Conservation (phyloP, 2,888 invertebrate species). For the Bombyx huttoni region DNA sequence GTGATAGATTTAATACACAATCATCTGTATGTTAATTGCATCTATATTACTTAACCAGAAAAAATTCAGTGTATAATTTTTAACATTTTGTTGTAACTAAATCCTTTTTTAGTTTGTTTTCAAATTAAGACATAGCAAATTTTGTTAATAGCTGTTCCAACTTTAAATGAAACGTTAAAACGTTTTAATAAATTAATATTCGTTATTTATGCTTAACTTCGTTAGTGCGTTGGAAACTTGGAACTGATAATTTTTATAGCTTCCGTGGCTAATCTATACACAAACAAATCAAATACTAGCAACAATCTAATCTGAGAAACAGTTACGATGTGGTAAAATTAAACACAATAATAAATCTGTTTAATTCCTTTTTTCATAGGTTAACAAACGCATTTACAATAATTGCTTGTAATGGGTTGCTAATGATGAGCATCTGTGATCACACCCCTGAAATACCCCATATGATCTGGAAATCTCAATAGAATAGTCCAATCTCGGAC, state of each 20-base stretch:
- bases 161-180: no score
- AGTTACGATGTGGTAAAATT: not conserved
- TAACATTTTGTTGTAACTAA: not conserved
- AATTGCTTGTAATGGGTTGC: no score
- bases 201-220: not conserved
- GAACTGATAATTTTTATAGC: not conserved
- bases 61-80: not conserved
- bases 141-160: no score
- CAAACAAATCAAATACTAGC: not conserved
- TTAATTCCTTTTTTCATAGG: no score
- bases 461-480: no score
- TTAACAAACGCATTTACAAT: no score
- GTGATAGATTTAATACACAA: conserved; percentile 18
- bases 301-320: not conserved
- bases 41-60: not conserved
- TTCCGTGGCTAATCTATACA: not conserved
- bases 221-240: not conserved
- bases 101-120: no score
- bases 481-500: no score
- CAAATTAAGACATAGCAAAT: no score
- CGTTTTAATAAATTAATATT: no score
- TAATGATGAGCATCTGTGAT: no score
- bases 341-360: not conserved
- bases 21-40: conserved; percentile 22
- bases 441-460: no score